These are phyloP conservation scores for Calameuta idolon DNA, from an alignment of 2,888 invertebrate species.

Conservation along the genomic window DNA sequence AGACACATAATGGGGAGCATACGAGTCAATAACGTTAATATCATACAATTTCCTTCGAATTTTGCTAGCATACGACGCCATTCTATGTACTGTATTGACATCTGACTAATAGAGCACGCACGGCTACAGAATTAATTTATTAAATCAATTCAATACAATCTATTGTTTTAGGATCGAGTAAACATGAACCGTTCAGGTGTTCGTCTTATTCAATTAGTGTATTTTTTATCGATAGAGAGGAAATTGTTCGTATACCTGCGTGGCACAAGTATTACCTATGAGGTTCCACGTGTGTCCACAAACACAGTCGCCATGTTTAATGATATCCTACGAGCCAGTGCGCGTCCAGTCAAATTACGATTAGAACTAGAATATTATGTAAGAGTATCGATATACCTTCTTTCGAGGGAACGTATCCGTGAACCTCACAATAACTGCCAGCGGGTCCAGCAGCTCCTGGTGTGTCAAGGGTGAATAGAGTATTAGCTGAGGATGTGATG, in stretches of 20 bases:
- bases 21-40: background rate
- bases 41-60: background rate
- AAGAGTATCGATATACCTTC: constrained; percentile 65
- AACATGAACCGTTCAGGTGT: background rate
- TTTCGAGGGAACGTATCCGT: constrained; percentile 71
- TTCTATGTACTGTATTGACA: background rate
- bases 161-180: background rate
- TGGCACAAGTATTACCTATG: background rate
- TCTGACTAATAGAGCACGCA: background rate
- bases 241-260: background rate
- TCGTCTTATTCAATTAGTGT: background rate
- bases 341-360: background rate
- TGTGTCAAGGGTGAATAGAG: constrained; percentile 70
- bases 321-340: background rate
- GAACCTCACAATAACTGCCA: constrained; percentile 72
- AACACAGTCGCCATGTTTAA: background rate
- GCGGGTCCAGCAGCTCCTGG: constrained; percentile 64
- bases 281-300: background rate
- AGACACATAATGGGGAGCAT: background rate
- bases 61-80: background rate
- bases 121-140: background rate
- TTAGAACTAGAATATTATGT: background rate
- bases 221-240: background rate
- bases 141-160: background rate
- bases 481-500: constrained; percentile 62